Evolutionary conservation across 1,140 invertebrate genomes (phyloP), one percentile per base, ranked within the genome.

Genomic region (Papilio aristodemus): DNA sequence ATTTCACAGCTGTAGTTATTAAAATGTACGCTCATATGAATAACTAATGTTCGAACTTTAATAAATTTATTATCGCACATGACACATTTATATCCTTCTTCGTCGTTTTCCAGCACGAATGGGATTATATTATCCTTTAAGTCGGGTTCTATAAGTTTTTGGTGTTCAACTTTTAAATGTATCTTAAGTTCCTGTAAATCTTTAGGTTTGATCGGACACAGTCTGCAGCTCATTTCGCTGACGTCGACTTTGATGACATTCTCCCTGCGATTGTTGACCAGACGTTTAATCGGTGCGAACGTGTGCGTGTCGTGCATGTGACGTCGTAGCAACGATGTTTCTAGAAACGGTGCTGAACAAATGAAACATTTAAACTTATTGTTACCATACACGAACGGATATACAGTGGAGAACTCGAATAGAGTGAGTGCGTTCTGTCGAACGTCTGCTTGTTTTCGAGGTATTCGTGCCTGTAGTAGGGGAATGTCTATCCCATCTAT

Each of bases 51-150:
- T 2, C 88, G 77, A 1, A 90, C 77, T 84, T 90, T 91, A n/a
- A 89, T 91, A 64, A 94, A 95, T 0, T 83, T 90, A 67, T 93
- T 91, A 0, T 92, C 87, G 60, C 93, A 94, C 14, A 94, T 91
- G 0, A 92, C 90, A 70, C 93, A 94, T n/a, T 91, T 81, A 64
- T 86, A 89, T 0, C 73, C 69, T 0, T 77, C 81, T 3, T 83
- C 75, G 10, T 69, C 71, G 5, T 73, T 69, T n/a, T 87, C 81
- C 0, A 91, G 59, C 60, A 88, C 85, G 46, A 90, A 91, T 0
- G 89, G 89, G 69, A 91, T 89, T 70, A 91, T 80, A 67, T 90
- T 89, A 50, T 90, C 87, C 67, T 89, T 81, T 4, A 90, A 46
- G 5, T 86, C 78, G 1, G 81, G 76, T 68, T 88, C 83, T 46